Conservation (phyloP, 2,888 invertebrate genomes). For the Eilema caniola region DNA sequence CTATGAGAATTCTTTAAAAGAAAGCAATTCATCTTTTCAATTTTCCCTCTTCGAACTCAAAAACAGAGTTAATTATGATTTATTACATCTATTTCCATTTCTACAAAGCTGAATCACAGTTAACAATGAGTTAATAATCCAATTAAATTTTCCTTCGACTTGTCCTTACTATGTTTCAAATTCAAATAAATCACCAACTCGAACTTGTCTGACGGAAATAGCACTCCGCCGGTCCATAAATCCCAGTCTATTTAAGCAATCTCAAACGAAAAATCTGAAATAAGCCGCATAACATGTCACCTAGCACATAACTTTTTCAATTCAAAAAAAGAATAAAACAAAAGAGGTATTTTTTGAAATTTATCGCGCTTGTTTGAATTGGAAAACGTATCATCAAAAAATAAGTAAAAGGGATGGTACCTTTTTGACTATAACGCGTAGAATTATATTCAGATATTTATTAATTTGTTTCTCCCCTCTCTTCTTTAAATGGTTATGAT, state of each 20-base stretch:
- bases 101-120: constrained; percentile 66
- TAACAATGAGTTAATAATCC: constrained; percentile 82
- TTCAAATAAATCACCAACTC: constrained; percentile 82
- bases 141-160: constrained; percentile 84
- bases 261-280: constrained; percentile 84
- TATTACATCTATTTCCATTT: constrained; percentile 65
- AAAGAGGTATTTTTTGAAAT: constrained; percentile 38
- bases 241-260: constrained; percentile 84
- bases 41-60: constrained; percentile 52
- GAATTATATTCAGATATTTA: background rate
- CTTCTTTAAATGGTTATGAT: background rate
- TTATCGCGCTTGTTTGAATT: constrained; percentile 38
- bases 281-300: constrained; percentile 76
- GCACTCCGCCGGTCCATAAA: constrained; percentile 83
- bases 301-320: constrained; percentile 65
- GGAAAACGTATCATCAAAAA: background rate
- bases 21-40: constrained; percentile 53
- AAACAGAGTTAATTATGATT: constrained; percentile 66
- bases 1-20: constrained; percentile 41
- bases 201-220: constrained; percentile 84
- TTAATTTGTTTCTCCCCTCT: background rate
- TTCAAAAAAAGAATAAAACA: constrained; percentile 55
- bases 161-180: constrained; percentile 82
- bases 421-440: background rate
- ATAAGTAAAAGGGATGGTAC: background rate